phyloP scores from a whole-genome alignment of 2,113 vertebrate genomes.

The Erpornis zantholeuca region DNA sequence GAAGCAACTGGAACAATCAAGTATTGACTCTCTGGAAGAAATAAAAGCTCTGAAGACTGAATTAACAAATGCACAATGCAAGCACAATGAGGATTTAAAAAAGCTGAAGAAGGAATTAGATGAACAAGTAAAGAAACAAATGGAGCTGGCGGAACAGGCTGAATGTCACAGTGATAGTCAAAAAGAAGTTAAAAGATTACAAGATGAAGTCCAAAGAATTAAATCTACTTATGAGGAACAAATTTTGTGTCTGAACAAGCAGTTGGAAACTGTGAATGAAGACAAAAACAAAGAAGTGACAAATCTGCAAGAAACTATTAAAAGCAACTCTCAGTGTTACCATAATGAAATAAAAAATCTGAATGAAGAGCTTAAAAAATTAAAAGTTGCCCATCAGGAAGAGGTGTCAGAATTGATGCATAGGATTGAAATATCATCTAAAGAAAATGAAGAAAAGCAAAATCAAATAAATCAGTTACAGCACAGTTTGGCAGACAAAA shows the following conservation, averaged over 20 bases:
- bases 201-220: slow-evolving; percentile 70
- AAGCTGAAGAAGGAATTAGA: slow-evolving; percentile 77
- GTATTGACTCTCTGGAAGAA: slow-evolving; percentile 71
- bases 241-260: slow-evolving; percentile 73
- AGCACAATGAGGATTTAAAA: slow-evolving; percentile 76
- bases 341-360: slow-evolving; percentile 80
- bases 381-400: slow-evolving; percentile 77
- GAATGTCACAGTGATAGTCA: slow-evolving; percentile 49
- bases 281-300: slow-evolving; percentile 70
- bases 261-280: slow-evolving; percentile 71
- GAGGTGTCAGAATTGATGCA: slow-evolving; percentile 81
- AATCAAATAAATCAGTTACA: slow-evolving; percentile 76
- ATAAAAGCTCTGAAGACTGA: slow-evolving; percentile 76
- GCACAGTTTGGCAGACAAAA: slow-evolving; percentile 75
- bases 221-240: slow-evolving; percentile 73
- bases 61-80: slow-evolving; percentile 66
- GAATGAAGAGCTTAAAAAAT: slow-evolving; percentile 76
- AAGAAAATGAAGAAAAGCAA: slow-evolving; percentile 79
- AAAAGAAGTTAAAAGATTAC: slow-evolving; percentile 60
- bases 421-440: slow-evolving; percentile 66
- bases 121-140: slow-evolving; percentile 70
- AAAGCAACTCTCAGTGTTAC: slow-evolving; percentile 74
- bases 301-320: slow-evolving; percentile 76
- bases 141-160: slow-evolving; percentile 68
- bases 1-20: slow-evolving; percentile 72